Conservation (phyloP, 2,888 invertebrate species). For the Steinernema hermaphroditum region DNA sequence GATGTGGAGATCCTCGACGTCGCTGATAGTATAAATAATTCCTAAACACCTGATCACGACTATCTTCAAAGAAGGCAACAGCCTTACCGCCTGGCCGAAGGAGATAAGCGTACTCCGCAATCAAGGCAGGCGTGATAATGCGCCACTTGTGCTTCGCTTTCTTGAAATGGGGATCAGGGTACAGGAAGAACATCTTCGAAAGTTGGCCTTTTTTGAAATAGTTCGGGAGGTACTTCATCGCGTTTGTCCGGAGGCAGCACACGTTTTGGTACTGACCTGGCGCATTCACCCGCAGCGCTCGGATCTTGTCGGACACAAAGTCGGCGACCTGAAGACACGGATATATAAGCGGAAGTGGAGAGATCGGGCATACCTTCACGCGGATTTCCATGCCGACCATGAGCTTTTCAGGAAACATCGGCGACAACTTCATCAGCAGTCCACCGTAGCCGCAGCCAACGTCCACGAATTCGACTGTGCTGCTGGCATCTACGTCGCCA, state of each 20-base stretch:
- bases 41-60: background rate
- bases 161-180: conserved; percentile 99
- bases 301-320: conserved; percentile 91
- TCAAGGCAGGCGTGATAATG: conserved; percentile 86
- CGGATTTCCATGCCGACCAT: conserved; percentile 95
- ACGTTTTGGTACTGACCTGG: conserved; percentile 84
- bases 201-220: conserved; percentile 88
- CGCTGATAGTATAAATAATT: conserved; percentile 90
- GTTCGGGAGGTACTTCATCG: conserved; percentile 98
- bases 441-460: conserved; percentile 99
- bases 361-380: conserved; percentile 95
- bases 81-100: conserved; percentile 74
- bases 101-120: conserved; percentile 96
- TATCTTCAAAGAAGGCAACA: background rate
- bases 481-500: conserved; percentile 53
- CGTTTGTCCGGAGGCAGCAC: conserved; percentile 91
- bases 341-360: no score
- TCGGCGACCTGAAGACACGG: conserved; percentile 73
- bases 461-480: conserved; percentile 84
- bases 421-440: conserved; percentile 77
- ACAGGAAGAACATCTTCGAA: conserved; percentile 85
- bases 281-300: conserved; percentile 75
- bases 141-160: conserved; percentile 98
- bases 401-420: conserved; percentile 84
- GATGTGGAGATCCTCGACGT: conserved; percentile 91